Evolutionary conservation across 2,888 invertebrate species (phyloP), one percentile per base, ranked within the genome.

Genomic region (Julus scandinavius): DNA sequence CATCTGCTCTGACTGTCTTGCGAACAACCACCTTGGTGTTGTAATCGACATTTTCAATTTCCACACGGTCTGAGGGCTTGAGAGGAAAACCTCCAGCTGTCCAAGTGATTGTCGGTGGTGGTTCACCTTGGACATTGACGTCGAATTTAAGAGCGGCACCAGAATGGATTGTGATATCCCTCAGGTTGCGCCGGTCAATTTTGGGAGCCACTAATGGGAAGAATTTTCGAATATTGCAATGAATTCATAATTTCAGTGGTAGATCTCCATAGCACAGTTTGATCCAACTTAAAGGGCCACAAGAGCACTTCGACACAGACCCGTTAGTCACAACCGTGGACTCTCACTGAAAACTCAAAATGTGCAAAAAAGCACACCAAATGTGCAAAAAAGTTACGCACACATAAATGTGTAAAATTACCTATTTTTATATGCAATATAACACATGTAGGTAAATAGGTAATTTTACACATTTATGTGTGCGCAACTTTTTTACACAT

Each of bases 51-150:
- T 95, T 96, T 91, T 97, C 97, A 91, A 97, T 96, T 88, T 95
- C 95, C 1, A 96, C 95, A 88, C 95, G 95, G 92, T 96, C 96
- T 13, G 92, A 91, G 89, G 92, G 91, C 91, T 93, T 94, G 87
- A 98, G 93, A 20, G 96, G 95, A 92, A 95, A 95, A 90, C 96
- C 96, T 90, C 96, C 96, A 92, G 95, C 96, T 91, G 96, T 95
- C 99, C 99, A 99, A 91, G 96, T 96, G 40, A 97, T 96, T 89
- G 95, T 96, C 86, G 99, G 99, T 88, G 97, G 96, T 1, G 99
- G 99, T 92, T 99, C 98, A 89, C 99, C 99, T 91, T 95, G 96
- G 88, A 99, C 96, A 89, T 96, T 96, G 0, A 97, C 98, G 91
- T 98, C 98, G 91, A 98, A 95, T 93, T 98, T 98, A 90, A 99